Percentiles rank a stretch among this genome's conserved stretches.
Evolutionary conservation across 2,888 invertebrate genomes (phyloP).

Genomic region (Clitarchus hookeri): DNA sequence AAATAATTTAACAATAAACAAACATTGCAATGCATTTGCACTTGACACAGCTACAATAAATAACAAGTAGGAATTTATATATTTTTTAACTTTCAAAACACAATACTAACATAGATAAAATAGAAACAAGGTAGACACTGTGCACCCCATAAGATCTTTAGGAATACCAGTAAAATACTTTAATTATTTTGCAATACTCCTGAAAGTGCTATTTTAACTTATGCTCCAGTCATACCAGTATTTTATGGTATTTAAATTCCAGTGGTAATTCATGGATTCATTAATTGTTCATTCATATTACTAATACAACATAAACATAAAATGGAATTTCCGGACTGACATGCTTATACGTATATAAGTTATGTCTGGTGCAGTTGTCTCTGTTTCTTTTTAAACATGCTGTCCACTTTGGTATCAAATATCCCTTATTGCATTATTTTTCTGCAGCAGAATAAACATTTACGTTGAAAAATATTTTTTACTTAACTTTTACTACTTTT

Average conservation of each 20-base stretch:
- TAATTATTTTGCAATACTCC: neutral
- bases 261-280: too few species aligned
- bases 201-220: too few species aligned
- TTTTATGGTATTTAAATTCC: too few species aligned
- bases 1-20: neutral
- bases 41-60: neutral
- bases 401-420: too few species aligned
- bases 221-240: too few species aligned
- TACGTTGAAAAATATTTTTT: neutral
- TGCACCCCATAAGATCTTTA: neutral
- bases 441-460: neutral
- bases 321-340: too few species aligned
- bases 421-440: too few species aligned
- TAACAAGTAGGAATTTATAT: neutral
- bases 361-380: too few species aligned
- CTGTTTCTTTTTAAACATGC: too few species aligned
- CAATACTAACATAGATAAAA: neutral
- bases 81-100: neutral
- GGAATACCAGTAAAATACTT: conserved; percentile 4
- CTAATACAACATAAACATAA: too few species aligned
- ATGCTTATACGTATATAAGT: too few species aligned
- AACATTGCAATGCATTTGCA: neutral
- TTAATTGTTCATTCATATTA: too few species aligned
- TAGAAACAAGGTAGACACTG: neutral
- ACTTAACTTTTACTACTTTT: neutral